Evolutionary conservation across 2,797 vertebrate species (phyloP), one percentile per base, ranked within the genome.

Genomic region (Heliangelus exortis): DNA sequence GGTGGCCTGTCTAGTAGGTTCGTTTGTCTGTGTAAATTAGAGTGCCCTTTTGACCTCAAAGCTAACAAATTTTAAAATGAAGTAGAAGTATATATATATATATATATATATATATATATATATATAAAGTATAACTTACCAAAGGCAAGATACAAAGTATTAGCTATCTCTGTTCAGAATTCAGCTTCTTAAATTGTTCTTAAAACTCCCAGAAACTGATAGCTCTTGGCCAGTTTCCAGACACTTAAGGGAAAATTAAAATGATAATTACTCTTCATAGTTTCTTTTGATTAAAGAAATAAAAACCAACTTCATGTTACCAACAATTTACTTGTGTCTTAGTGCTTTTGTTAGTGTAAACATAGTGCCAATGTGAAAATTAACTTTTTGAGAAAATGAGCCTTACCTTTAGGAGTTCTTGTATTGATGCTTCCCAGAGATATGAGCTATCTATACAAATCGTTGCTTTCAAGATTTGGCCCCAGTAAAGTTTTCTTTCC

Each of bases 11-110:
- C 89, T 36, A 43, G 47, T 59, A 67, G 61, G 59, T 88, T 76
- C 4, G 0, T 90, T 81, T 90, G 59, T 76, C 59, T 78, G 65
- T 66, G 80, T 92, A 94, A 94, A 89, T 89, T 92, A 93, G 68
- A 81, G 39, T 57, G 75, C 54, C 34, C 73, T 92, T 92, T 72
- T 92, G 66, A 78, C 85, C 89, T 39, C 54, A 86, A 66, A 88
- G 76, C 62, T 91, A 93, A 85, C 57, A 92, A 83, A 89, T 84
- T 92, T 92, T 62, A 48, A 92, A 94, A 67, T 36, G 4, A 91
- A 66, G 58, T 78, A 25, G 53, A 45, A 63, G 63, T 10, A 77
- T 10, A 77, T 14, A 39, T 39, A 14, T 41, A 14, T 14, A 41
- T 14, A 41, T 14, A 33, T 10, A 77, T 10, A 77, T 14, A 39